These are phyloP conservation scores for Cheilosia pagana DNA, from an alignment of 2,888 invertebrate species.

Conservation along the genomic window DNA sequence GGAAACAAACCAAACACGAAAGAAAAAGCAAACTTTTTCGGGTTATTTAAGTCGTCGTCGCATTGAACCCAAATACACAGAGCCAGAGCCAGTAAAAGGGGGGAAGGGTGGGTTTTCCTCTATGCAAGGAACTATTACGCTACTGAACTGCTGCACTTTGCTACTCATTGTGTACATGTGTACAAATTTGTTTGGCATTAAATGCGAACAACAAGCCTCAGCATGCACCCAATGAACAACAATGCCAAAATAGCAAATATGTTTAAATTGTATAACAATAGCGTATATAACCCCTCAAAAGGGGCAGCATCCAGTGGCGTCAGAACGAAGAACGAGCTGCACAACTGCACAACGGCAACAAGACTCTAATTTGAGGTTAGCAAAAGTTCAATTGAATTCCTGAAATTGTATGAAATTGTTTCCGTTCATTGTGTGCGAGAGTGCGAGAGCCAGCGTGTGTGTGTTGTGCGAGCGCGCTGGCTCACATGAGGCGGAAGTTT, in stretches of 20 bases:
- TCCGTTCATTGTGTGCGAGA: conserved; percentile 8
- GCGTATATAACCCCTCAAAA: conserved; percentile 15
- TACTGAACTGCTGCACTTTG: conserved; percentile 37
- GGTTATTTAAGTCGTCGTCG: conserved; percentile 36
- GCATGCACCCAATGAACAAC: conserved; percentile 16
- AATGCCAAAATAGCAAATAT: conserved; percentile 60
- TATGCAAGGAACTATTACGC: conserved; percentile 16
- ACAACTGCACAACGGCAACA: conserved; percentile 33
- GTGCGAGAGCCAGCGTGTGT: no score
- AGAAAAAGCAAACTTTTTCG: conserved; percentile 26
- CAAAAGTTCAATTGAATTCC: conserved; percentile 74
- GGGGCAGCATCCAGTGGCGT: conserved; percentile 1
- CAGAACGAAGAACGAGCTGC: not conserved
- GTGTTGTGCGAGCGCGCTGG: not conserved
- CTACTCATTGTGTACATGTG: conserved; percentile 61
- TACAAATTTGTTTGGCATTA: conserved; percentile 69
- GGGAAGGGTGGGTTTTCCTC: not conserved
- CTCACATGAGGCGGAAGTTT: conserved; percentile 65
- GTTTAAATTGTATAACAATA: conserved; percentile 65
- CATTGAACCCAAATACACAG: conserved; percentile 14
- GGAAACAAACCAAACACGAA: conserved; percentile 3
- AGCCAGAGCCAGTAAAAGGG: not conserved
- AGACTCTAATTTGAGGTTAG: conserved; percentile 70
- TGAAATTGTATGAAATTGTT: conserved; percentile 67
- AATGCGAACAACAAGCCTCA: conserved; percentile 51